These are phyloP conservation scores for Balanococcus diminutus DNA, from an alignment of 2,888 invertebrate species.

Conservation along the genomic window DNA sequence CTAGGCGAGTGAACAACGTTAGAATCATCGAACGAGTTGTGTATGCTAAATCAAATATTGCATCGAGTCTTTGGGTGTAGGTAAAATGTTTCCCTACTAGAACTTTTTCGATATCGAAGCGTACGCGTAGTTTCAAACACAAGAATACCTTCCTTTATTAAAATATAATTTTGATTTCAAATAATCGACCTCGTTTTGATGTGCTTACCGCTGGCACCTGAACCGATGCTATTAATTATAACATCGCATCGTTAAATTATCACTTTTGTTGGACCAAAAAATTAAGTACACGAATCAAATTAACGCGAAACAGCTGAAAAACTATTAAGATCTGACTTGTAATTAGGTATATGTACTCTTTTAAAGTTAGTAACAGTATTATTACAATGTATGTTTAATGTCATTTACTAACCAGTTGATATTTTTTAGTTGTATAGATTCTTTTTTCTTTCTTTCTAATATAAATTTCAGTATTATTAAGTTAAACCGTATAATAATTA, in stretches of 20 bases:
- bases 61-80: too few relatives aligned
- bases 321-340: constrained; percentile 23
- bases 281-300: background rate
- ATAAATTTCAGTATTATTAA: constrained; percentile 48
- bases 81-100: too few relatives aligned
- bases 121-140: too few relatives aligned
- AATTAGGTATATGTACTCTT: constrained; percentile 25
- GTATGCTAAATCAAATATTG: too few relatives aligned
- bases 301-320: background rate
- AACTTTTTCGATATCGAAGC: too few relatives aligned
- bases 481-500: constrained; percentile 3
- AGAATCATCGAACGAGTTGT: too few relatives aligned
- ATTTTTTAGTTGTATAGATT: constrained; percentile 24
- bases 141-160: too few relatives aligned
- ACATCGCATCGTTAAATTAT: background rate
- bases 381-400: constrained; percentile 27
- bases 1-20: background rate
- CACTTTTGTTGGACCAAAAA: background rate
- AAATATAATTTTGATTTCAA: too few relatives aligned
- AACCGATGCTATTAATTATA: too few relatives aligned
- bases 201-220: too few relatives aligned
- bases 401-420: constrained; percentile 43
- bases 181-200: too few relatives aligned
- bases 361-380: constrained; percentile 32
- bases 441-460: constrained; percentile 9